Evolutionary conservation across 2,888 invertebrate genomes (phyloP).

Genomic region (Cryptocephalus primarius): DNA sequence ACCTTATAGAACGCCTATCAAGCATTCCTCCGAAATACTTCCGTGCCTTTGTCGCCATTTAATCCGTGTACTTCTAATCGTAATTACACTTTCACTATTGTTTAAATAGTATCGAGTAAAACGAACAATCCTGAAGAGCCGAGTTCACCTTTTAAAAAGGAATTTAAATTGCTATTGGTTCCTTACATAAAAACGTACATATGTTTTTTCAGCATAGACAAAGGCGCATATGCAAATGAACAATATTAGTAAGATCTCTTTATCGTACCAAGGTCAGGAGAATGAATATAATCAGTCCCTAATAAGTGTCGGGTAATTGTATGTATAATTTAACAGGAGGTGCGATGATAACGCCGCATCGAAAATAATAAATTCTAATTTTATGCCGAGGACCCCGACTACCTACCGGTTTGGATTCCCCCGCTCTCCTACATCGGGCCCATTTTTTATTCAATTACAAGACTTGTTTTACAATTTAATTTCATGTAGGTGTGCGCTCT

Average conservation of each 20-base stretch:
- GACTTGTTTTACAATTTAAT: neutral
- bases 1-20: no score
- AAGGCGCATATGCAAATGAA: no score
- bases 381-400: constrained; percentile 24
- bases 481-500: neutral
- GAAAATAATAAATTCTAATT: constrained; percentile 34
- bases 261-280: constrained; percentile 18
- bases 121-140: no score
- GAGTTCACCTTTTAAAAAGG: no score
- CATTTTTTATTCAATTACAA: neutral
- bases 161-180: no score
- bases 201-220: no score
- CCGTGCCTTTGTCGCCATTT: no score
- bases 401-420: constrained; percentile 3
- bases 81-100: no score
- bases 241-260: constrained; percentile 15
- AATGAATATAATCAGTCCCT: constrained; percentile 23
- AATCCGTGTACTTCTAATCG: no score
- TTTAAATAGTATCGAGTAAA: no score
- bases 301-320: constrained; percentile 23
- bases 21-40: no score
- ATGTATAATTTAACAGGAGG: constrained; percentile 33
- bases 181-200: no score
- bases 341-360: constrained; percentile 32
- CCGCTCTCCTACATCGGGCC: neutral